phyloP scores from a whole-genome alignment of 2,113 vertebrate genomes.

The Chinchilla lanigera region DNA sequence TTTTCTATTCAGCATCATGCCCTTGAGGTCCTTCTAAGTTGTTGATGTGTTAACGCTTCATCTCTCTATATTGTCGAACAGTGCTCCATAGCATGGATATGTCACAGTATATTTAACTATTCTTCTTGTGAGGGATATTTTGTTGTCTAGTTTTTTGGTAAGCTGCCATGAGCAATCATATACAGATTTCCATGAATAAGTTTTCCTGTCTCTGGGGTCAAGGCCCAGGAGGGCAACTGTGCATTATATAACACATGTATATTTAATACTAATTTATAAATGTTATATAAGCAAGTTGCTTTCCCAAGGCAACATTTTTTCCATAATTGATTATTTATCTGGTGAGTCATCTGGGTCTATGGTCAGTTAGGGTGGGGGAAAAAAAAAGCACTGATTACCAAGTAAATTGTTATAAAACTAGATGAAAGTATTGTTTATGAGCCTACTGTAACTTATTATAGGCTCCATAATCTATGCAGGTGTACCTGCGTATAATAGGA shows the following conservation, averaged over 20 bases:
- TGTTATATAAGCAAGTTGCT: background rate
- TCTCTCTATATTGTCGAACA: background rate
- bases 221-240: background rate
- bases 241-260: background rate
- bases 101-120: background rate
- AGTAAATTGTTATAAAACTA: background rate
- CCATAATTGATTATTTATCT: background rate
- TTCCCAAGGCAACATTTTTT: slow-evolving; percentile 26
- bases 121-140: background rate
- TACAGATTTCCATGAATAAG: background rate
- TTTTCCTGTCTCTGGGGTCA: background rate
- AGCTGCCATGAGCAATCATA: background rate
- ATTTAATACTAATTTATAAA: background rate
- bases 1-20: background rate
- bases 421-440: background rate
- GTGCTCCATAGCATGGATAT: no score
- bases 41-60: background rate
- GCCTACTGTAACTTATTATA: background rate
- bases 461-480: background rate
- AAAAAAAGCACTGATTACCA: background rate
- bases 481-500: background rate
- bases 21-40: background rate
- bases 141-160: background rate
- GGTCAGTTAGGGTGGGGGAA: background rate
- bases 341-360: background rate